These are phyloP conservation scores for Albula goreensis DNA, from an alignment of 2,113 vertebrate genomes.

Conservation along the genomic window DNA sequence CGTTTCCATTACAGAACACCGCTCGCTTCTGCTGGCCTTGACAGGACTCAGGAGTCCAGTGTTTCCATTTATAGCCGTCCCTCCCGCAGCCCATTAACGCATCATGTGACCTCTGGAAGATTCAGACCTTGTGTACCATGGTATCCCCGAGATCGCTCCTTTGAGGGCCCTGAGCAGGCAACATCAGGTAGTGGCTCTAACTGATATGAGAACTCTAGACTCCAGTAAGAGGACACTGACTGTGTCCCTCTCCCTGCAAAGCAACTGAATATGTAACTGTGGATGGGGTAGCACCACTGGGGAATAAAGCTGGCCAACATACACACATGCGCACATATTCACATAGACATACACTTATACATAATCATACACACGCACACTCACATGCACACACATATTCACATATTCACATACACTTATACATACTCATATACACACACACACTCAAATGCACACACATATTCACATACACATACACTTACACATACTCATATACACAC, in stretches of 20 bases:
- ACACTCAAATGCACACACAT: neutral
- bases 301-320: neutral
- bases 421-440: neutral
- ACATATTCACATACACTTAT: neutral
- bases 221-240: too few species aligned
- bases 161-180: neutral
- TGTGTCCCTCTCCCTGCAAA: too few species aligned
- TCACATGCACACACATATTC: neutral
- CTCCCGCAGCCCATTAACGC: constrained; percentile 33
- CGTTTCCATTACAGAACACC: constrained; percentile 24
- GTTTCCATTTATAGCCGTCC: neutral
- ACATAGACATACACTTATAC: neutral
- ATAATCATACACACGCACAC: neutral
- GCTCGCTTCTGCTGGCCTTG: constrained; percentile 23
- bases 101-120: neutral
- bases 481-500: too few species aligned
- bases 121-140: neutral
- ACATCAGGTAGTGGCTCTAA: too few species aligned
- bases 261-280: too few species aligned
- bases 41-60: constrained; percentile 20
- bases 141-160: too few species aligned
- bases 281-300: too few species aligned
- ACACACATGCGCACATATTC: neutral
- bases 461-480: neutral
- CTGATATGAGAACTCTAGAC: too few species aligned